These are phyloP conservation scores for Hystrix brachyura DNA, from an alignment of 2,113 vertebrate species.

Conservation along the genomic window DNA sequence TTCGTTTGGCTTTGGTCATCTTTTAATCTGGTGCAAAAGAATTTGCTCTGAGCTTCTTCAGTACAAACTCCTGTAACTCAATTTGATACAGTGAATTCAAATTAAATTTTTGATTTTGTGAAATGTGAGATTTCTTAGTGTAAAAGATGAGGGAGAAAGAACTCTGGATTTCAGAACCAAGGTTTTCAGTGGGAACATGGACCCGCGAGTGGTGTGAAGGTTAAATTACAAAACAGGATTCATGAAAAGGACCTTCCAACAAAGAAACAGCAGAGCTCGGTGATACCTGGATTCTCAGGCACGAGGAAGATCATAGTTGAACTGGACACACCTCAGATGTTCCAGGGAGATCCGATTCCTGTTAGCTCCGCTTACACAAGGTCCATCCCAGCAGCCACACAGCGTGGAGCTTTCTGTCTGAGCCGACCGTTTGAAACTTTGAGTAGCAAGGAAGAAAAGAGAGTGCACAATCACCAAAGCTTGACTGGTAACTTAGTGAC, in stretches of 20 bases:
- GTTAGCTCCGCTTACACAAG: neutral
- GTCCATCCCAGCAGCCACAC: accelerated
- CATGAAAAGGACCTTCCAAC: neutral
- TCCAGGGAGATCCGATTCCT: neutral
- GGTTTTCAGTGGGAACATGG: neutral
- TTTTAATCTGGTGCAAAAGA: conserved; percentile 25
- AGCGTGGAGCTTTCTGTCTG: no score
- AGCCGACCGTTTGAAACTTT: neutral
- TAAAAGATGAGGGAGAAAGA: neutral
- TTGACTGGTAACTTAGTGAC: neutral
- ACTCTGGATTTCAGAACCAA: neutral
- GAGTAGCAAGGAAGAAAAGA: neutral
- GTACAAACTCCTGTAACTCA: neutral
- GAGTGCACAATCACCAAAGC: accelerated
- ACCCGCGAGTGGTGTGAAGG: neutral
- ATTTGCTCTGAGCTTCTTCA: neutral
- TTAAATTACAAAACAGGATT: neutral
- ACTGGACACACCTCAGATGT: neutral
- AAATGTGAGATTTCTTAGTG: neutral
- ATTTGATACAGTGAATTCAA: neutral
- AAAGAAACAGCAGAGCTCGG: neutral
- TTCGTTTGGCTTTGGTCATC: neutral
- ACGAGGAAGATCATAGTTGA: neutral
- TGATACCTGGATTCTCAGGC: neutral
- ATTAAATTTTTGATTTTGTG: neutral